phyloP scores from a whole-genome alignment of 92 coral and sea anemone species.

The Umimayanthus kanabou region DNA sequence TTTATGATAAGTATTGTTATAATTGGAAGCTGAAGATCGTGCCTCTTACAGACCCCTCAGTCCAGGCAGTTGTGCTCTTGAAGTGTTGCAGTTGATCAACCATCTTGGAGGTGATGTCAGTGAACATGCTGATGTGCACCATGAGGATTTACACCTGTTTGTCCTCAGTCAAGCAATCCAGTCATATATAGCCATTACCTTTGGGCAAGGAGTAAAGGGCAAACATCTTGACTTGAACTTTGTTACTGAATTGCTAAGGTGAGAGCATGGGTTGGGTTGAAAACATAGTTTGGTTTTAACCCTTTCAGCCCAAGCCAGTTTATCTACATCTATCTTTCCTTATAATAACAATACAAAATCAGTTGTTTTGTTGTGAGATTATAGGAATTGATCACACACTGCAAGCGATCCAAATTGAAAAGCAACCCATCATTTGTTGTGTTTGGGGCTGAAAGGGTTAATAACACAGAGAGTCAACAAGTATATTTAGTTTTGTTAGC shows the following conservation, averaged over 20 bases:
- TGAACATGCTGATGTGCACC: neutral
- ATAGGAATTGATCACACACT: too few species aligned
- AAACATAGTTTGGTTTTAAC: too few species aligned
- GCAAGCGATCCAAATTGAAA: too few species aligned
- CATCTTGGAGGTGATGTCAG: neutral
- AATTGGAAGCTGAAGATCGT: neutral
- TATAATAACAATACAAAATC: too few species aligned
- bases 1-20: neutral
- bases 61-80: conserved; percentile 2
- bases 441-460: too few species aligned
- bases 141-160: conserved; percentile 35
- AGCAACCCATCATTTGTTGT: too few species aligned
- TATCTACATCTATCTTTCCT: too few species aligned
- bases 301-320: too few species aligned
- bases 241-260: conserved; percentile 69
- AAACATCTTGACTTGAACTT: conserved; percentile 45
- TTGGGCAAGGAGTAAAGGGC: conserved; percentile 28
- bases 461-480: too few species aligned
- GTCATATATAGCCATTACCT: conserved; percentile 45
- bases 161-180: conserved; percentile 74
- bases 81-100: conserved; percentile 8
- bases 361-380: too few species aligned
- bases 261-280: neutral
- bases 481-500: too few species aligned
- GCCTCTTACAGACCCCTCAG: conserved; percentile 16